phyloP scores from a whole-genome alignment of 2,888 invertebrate species.

The Deroplatys truncata region DNA sequence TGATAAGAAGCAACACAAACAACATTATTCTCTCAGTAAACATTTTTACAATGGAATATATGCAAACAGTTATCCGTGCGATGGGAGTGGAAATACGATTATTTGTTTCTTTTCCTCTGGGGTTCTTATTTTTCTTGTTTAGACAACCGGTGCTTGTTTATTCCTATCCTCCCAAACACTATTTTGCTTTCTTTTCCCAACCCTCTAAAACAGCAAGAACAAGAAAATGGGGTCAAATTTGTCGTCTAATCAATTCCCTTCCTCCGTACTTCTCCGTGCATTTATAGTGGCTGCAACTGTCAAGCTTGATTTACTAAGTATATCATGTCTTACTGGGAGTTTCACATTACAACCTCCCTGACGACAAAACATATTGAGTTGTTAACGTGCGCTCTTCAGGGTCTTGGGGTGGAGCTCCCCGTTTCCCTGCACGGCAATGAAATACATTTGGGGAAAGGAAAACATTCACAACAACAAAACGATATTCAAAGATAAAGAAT shows the following conservation, averaged over 20 bases:
- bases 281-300: background rate
- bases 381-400: background rate
- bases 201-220: background rate
- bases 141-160: background rate
- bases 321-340: background rate
- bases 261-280: background rate
- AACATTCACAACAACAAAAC: background rate
- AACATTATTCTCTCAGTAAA: background rate
- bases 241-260: slow-evolving; percentile 18
- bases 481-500: no score
- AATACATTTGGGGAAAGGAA: background rate
- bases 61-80: background rate
- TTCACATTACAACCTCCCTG: background rate
- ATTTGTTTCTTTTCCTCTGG: background rate
- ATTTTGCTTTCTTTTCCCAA: background rate
- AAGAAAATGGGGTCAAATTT: slow-evolving; percentile 15
- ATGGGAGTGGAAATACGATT: background rate
- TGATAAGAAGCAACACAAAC: background rate
- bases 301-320: background rate
- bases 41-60: background rate
- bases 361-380: background rate
- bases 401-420: background rate
- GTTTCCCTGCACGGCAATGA: background rate
- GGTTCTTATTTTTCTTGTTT: background rate
- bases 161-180: background rate